Conservation (phyloP, 2,797 vertebrate species). For the Rhinatrema bivittatum region DNA sequence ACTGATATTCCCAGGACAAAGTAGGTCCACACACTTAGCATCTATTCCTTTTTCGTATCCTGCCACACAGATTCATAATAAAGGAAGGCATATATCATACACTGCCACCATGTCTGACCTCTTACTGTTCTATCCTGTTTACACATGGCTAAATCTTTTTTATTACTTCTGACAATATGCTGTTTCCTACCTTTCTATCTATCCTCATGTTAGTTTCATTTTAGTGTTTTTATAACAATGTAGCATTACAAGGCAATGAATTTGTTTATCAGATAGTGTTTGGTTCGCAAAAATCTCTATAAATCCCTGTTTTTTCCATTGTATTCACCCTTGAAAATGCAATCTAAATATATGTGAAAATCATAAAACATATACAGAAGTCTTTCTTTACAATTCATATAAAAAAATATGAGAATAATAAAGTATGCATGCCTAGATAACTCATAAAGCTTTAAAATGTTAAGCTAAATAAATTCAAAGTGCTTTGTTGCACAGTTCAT, state of each 20-base stretch:
- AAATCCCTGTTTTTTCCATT: neutral
- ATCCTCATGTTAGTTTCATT: too few species aligned
- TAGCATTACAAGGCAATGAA: conserved; percentile 19
- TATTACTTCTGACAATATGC: conserved; percentile 37
- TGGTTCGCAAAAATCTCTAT: neutral
- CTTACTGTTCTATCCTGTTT: conserved; percentile 35
- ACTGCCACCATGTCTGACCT: conserved; percentile 15
- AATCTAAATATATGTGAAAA: neutral
- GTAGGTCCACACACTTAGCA: conserved; percentile 18
- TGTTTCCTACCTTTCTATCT: conserved; percentile 30
- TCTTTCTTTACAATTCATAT: too few species aligned
- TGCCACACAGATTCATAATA: conserved; percentile 11
- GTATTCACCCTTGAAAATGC: neutral
- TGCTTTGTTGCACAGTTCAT: too few species aligned
- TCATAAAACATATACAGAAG: too few species aligned
- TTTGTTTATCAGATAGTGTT: conserved; percentile 13
- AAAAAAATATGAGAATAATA: too few species aligned
- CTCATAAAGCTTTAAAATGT: too few species aligned
- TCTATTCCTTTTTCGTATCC: conserved; percentile 27
- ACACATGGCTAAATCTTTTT: conserved; percentile 27
- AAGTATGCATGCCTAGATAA: too few species aligned
- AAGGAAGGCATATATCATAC: conserved; percentile 21
- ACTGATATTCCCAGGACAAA: neutral
- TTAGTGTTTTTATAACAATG: conserved; percentile 19
- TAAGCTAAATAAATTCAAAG: too few species aligned